These are phyloP conservation scores for Porphyrio hochstetteri DNA, from an alignment of 2,113 vertebrate genomes.

Conservation along the genomic window DNA sequence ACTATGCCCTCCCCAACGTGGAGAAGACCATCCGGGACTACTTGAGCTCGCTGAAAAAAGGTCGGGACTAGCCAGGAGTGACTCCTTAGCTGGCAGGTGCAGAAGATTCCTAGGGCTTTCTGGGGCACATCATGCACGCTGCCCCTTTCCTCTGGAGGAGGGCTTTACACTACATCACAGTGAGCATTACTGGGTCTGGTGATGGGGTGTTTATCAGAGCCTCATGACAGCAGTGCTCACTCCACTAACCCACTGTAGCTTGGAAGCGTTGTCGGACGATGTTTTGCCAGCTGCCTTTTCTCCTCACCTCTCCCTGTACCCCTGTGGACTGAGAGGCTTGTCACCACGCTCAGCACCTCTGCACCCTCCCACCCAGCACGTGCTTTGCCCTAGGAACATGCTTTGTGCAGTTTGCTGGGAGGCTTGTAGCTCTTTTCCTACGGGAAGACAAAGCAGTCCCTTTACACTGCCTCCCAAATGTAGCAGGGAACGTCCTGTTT, in stretches of 20 bases:
- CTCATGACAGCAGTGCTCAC: rapidly evolving
- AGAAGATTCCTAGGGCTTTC: not conserved
- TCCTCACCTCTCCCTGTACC: not conserved
- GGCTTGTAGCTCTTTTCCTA: not conserved
- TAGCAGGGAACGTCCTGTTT: not conserved
- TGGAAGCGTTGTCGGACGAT: not conserved
- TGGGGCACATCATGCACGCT: rapidly evolving
- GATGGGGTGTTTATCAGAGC: not conserved
- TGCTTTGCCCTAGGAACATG: not conserved
- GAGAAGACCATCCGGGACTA: constrained; percentile 89
- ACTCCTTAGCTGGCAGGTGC: not conserved
- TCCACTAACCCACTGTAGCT: not conserved
- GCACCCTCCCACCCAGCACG: rapidly evolving
- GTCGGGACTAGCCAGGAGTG: constrained; percentile 76
- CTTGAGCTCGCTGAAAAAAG: constrained; percentile 81
- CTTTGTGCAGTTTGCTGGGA: not conserved
- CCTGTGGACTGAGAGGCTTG: not conserved
- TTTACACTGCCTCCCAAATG: not conserved
- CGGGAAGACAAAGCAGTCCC: not conserved
- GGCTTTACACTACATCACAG: not conserved
- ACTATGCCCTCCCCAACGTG: constrained; percentile 86
- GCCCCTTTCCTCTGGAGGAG: not conserved
- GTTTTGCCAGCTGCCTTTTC: not conserved
- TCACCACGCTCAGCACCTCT: rapidly evolving
- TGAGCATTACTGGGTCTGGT: not conserved